Conservation (phyloP, 2,888 invertebrate genomes). For the Perizoma affinitatum region DNA sequence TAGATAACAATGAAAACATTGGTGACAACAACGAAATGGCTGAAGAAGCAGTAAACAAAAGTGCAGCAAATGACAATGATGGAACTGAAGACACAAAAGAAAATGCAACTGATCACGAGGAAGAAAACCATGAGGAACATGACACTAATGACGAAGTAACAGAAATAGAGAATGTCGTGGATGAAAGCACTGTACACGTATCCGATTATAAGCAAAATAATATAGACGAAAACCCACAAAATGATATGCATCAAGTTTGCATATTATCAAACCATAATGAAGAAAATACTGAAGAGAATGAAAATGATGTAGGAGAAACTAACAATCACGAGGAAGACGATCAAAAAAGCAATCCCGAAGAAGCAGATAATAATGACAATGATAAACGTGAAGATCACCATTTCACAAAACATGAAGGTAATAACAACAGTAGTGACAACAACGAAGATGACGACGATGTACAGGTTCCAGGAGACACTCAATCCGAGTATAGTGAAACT, state of each 20-base stretch:
- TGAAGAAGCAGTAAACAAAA: conserved; percentile 33
- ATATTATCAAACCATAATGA: conserved; percentile 21
- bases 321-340: conserved; percentile 29
- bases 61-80: conserved; percentile 25
- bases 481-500: conserved; percentile 71
- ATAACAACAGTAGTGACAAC: conserved; percentile 60
- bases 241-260: conserved; percentile 21
- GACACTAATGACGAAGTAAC: conserved; percentile 20
- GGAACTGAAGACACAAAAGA: conserved; percentile 37
- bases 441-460: conserved; percentile 84
- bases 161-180: conserved; percentile 29
- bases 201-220: conserved; percentile 20
- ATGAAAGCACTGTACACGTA: conserved; percentile 15
- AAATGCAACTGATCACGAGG: conserved; percentile 27
- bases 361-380: conserved; percentile 23
- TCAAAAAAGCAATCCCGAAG: conserved; percentile 21
- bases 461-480: conserved; percentile 75
- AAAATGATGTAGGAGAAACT: conserved; percentile 27
- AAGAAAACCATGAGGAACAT: conserved; percentile 30
- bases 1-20: conserved; percentile 33
- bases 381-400: conserved; percentile 38
- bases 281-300: conserved; percentile 10
- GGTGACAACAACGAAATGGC: conserved; percentile 31
- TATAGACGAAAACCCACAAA: conserved; percentile 18
- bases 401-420: conserved; percentile 66